phyloP scores from a whole-genome alignment of 1,140 invertebrate species.

The Nomia melanderi region DNA sequence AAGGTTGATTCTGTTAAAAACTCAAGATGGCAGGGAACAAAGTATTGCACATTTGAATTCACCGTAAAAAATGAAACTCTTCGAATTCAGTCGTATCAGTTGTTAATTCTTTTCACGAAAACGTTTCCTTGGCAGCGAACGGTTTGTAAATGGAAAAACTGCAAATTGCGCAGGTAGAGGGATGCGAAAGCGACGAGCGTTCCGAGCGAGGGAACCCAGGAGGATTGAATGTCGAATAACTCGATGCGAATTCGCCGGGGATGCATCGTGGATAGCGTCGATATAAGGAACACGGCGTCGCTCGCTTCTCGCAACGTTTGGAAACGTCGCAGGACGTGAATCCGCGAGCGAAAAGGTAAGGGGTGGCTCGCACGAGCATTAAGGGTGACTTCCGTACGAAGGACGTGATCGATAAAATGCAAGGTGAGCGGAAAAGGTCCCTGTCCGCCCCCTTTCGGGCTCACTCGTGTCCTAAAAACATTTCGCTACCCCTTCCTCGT shows the following conservation, averaged over 20 bases:
- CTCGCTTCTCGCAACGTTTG: neutral
- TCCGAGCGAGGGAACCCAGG: neutral
- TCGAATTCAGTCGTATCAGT: too few relatives aligned
- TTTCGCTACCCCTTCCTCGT: neutral
- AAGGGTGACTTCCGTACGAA: neutral
- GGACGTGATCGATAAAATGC: constrained; percentile 24
- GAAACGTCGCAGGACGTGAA: constrained; percentile 13
- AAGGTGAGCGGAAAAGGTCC: neutral
- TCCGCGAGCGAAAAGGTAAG: constrained; percentile 21
- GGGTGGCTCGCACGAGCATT: neutral
- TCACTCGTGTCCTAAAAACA: neutral
- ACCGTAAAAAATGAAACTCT: too few relatives aligned
- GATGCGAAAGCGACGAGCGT: constrained; percentile 34
- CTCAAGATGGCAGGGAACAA: too few relatives aligned
- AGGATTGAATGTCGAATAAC: constrained; percentile 32
- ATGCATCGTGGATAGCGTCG: neutral
- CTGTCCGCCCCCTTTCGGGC: neutral
- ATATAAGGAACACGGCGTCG: neutral
- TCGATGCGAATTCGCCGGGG: constrained; percentile 13
- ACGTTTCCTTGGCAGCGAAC: too few relatives aligned
- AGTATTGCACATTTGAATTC: too few relatives aligned
- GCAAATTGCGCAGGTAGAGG: constrained; percentile 37
- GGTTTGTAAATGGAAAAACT: neutral
- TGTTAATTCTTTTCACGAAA: too few relatives aligned
- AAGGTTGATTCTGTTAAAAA: too few relatives aligned